Evolutionary conservation across 2,797 vertebrate species (phyloP), one percentile per base, ranked within the genome.

Genomic region (Neosilurus hyrtlii): DNA sequence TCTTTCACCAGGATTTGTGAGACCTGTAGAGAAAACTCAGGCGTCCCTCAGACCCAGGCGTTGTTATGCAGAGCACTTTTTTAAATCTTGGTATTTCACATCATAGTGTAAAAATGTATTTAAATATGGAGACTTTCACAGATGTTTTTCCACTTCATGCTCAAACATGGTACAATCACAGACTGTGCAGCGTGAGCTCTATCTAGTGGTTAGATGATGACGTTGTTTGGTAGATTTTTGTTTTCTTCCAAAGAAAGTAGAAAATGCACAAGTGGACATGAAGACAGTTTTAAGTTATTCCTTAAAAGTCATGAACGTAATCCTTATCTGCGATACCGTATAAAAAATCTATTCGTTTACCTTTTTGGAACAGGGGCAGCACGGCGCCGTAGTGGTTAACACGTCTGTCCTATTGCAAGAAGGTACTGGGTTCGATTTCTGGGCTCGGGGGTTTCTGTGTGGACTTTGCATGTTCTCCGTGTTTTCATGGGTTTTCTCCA

Each of bases 201-300:
- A 86, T 71, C 85, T 84, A 84, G 87, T 85, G 87, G 74, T 63
- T 51, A 6, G 1, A 70, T 35, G 52, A 18, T 16, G 52, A 43
- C 12, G 24, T 35, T 16, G 37, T 43, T 43, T 6, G 6, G 37
- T 43, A 43, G 37, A 43, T 43, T 43, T 51, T 56, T 56, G n/a
- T 54, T 75, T 57, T 20, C 12, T 7, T 0, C 3, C 15, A 73
- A 20, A 11, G 10, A 18, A 59, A 59, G 54, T 30, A 35, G 8
- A 73, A 73, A 54, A 73, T 10, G 4, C 11, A 26, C 51, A 3
- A n/a, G 22, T 26, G n/a, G 49, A 72, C n/a, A 72, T 18, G 37
- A 43, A 43, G 37, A 43, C 37, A 43, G 37, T 43, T 43, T 43
- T 43, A 43, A 67, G 16, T 37, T 67, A 67, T 67, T 67, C 35